phyloP scores from a whole-genome alignment of 2,113 vertebrate genomes.

The Xenopus borealis region DNA sequence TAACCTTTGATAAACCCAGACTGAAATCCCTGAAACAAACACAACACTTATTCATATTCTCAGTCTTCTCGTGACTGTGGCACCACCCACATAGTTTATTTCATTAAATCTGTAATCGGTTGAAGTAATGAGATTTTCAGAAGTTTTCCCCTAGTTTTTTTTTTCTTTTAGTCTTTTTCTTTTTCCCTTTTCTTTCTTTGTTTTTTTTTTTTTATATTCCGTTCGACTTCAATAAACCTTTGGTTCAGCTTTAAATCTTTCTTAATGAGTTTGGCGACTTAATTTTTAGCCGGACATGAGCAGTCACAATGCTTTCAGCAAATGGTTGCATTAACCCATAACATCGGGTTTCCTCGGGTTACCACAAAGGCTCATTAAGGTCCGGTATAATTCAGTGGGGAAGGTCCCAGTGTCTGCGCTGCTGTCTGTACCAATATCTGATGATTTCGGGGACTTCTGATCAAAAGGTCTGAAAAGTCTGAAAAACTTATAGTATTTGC shows the following conservation, averaged over 20 bases:
- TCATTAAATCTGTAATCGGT: slow-evolving; percentile 27
- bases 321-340: slow-evolving; percentile 18
- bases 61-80: slow-evolving; percentile 9
- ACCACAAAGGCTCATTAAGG: too few species aligned
- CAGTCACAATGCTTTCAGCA: slow-evolving; percentile 15
- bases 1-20: too few species aligned
- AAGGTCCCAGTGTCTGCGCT: too few species aligned
- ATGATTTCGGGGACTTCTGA: too few species aligned
- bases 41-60: not conserved
- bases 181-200: slow-evolving; percentile 2
- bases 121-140: slow-evolving; percentile 15
- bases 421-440: too few species aligned
- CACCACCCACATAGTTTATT: not conserved
- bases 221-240: slow-evolving; percentile 17
- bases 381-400: too few species aligned
- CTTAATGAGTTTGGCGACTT: slow-evolving; percentile 39
- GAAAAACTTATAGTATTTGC: too few species aligned
- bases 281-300: slow-evolving; percentile 32
- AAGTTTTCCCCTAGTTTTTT: not conserved
- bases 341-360: not conserved
- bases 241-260: slow-evolving; percentile 37
- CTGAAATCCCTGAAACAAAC: slow-evolving; percentile 11
- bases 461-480: too few species aligned
- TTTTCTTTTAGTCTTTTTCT: too few species aligned
- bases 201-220: slow-evolving; percentile 15